These are phyloP conservation scores for Casuarius casuarius DNA, from an alignment of 2,113 vertebrate genomes.

Conservation along the genomic window DNA sequence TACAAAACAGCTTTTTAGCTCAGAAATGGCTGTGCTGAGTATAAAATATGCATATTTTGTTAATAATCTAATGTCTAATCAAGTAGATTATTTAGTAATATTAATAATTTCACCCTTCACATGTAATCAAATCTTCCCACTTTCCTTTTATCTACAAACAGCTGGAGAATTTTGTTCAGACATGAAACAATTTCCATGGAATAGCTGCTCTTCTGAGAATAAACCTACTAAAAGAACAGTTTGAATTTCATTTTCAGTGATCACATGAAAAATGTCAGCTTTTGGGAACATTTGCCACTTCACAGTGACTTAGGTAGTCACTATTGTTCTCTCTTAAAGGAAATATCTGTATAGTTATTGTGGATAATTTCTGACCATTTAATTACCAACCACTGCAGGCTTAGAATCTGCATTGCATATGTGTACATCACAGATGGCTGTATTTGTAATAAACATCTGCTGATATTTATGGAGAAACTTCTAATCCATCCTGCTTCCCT, in stretches of 20 bases:
- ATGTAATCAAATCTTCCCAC: not conserved
- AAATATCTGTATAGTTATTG: not conserved
- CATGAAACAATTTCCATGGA: not conserved
- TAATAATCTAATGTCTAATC: not conserved
- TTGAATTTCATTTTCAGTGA: not conserved
- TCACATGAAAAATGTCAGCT: not conserved
- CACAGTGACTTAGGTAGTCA: not conserved
- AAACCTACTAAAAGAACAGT: not conserved
- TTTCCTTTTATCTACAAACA: not conserved
- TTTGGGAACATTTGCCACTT: not conserved
- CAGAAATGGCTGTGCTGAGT: not conserved
- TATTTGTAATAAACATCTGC: not conserved
- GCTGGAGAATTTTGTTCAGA: not conserved
- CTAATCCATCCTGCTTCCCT: not conserved
- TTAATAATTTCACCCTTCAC: not conserved
- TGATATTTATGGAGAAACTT: not conserved
- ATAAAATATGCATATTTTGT: not conserved
- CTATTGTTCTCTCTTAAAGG: not conserved
- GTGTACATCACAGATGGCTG: not conserved
- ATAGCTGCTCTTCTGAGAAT: not conserved
- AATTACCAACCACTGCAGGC: not conserved
- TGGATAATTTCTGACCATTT: not conserved
- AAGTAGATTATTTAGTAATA: not conserved
- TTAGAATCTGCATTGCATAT: too few species aligned
- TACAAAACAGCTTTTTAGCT: not conserved